Evolutionary conservation across 2,888 invertebrate species (phyloP), one percentile per base, ranked within the genome.

Genomic region (Spialia ferax): DNA sequence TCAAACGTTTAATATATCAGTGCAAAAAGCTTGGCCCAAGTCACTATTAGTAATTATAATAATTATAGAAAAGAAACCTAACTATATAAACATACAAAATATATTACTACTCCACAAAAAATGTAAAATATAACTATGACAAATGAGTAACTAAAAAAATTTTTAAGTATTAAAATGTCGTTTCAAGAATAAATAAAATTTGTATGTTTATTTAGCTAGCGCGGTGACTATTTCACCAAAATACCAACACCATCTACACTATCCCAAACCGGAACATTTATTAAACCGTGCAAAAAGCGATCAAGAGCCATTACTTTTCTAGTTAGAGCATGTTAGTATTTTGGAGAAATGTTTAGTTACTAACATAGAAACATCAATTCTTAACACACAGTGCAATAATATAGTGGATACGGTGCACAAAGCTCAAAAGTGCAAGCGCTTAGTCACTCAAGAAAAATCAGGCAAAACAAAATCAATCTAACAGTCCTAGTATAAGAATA

Each of bases 171-270:
- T 23, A 10, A 22, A 61, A 50, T 45, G 26, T 2, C n/a, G n/a
- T 45, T 45, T 45, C 18, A 18, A 0, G 10, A 8, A 42, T 57
- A 32, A 54, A 23, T 23, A 2, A 23, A 23, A 11, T 23, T 52
- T 76, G 79, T 77, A 93, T 89, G 91, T 90, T 91, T 87, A 90
- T 79, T 71, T 74, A 83, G 79, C 67, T 71, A 71, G 73, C 78
- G 81, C 78, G 80, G 82, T 84, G 85, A 83, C 75, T 76, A 85
- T 87, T 92, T 82, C 92, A 89, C 93, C 93, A 93, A 93, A 93
- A 93, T 93, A 93, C 93, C 93, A 93, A 93, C 93, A 93, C 93
- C 93, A 85, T 88, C 84, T 86, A 86, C 76, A 77, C 75, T 77
- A 81, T 81, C 85, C 84, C 81, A 77, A 79, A 77, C 79, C 74